Base-by-base conservation (phyloP, 2,888 invertebrate genomes). In the Harpalus rubripes region DNA sequence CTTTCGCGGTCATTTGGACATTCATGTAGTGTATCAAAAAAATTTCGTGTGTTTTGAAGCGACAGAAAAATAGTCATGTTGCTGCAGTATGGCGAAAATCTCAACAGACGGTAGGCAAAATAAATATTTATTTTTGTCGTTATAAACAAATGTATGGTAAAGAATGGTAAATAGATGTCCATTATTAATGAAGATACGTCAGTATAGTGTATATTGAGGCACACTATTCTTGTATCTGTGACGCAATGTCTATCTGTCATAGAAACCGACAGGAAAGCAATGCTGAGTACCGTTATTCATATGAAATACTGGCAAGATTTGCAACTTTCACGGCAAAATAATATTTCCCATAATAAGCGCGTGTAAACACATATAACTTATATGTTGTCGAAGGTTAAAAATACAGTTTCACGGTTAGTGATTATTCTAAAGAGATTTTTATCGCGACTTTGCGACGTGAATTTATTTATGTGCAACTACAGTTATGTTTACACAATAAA, bases 181-280 rank as follows among this genome's bases (percentile, higher is more conserved):
- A 22, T 22, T 22, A 22, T 22, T 22, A 22, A 3, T 5, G 32
- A 32, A 32, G 32, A 5, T 6, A 32, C 5, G 32, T 32, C 32
- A 32, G 32, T 32, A 32, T 1, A 32, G 3, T 32, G 5, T 32
- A 32, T 32, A 1, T 32, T 32, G 32, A 32, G 5, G 32, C 32
- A 63, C 63, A 63, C 22, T 63, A 63, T 8, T 12, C 7, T 3
- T 32, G 5, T 5, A 52, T 7, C 39, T 68, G 39, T 68, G 68
- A 68, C 68, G 68, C 68, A 68, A 68, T 7, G 12, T n/a, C 68
- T 68, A 68, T 68, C 68, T 68, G 68, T 68, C 68, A 68, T 68
- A 68, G 68, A 68, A 68, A 68, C 32, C 68, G 68, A 68, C 32
- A 68, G 10, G 10, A 52, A 2, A 32, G 39, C n/a, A 68, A 68